Percentiles rank a stretch among this genome's conserved stretches.
Conservation (phyloP, 2,113 vertebrate genomes). For the Brachionichthys hirsutus region DNA sequence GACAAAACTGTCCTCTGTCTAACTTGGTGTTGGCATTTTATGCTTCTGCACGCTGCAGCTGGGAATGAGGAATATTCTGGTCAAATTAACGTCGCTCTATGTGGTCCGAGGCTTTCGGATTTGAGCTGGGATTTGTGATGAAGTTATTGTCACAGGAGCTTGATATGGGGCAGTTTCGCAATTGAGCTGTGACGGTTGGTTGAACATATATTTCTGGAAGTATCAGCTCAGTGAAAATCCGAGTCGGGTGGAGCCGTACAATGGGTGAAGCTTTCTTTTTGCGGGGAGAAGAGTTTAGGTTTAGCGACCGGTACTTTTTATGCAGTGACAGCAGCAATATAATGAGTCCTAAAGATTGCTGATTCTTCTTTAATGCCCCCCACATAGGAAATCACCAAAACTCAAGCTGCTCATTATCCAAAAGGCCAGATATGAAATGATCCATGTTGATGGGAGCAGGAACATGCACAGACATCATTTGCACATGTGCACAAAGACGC, state of each 20-base stretch:
- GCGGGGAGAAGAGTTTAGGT: conserved; percentile 33
- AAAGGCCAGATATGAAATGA: conserved; percentile 51
- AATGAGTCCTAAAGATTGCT: conserved; percentile 70
- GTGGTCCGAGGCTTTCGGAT: conserved; percentile 10
- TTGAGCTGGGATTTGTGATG: conserved; percentile 32
- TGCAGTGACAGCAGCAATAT: conserved; percentile 72
- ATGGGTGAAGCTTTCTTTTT: conserved; percentile 13
- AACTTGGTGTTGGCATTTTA: conserved; percentile 5
- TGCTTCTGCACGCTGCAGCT: too few species aligned
- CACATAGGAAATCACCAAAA: conserved; percentile 71
- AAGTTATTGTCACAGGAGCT: conserved; percentile 12
- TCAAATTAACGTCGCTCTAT: conserved; percentile 40
- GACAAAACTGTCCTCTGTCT: conserved; percentile 35
- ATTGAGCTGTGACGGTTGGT: background rate
- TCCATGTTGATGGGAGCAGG: conserved; percentile 35
- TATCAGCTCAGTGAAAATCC: conserved; percentile 14
- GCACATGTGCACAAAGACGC: conserved; percentile 8
- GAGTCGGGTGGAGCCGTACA: background rate
- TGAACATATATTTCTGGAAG: conserved; percentile 21
- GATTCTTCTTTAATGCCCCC: conserved; percentile 59
- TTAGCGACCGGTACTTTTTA: conserved; percentile 69
- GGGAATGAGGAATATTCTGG: background rate
- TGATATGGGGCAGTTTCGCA: background rate
- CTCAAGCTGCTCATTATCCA: conserved; percentile 70
- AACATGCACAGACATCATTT: conserved; percentile 1